Base-by-base conservation (phyloP, 1,140 invertebrate genomes). In the Lerema accius region DNA sequence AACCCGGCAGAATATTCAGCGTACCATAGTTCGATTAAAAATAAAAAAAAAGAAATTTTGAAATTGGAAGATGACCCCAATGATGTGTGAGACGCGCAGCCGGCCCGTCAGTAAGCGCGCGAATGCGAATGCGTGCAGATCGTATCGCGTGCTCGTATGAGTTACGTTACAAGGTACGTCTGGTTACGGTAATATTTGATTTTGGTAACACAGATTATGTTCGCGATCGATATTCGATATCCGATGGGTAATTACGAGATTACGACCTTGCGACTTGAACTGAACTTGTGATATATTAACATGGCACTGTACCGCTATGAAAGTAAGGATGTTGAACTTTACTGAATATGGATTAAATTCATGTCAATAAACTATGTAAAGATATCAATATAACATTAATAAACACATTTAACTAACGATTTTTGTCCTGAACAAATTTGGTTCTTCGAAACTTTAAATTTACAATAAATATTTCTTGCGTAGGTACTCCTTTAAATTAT, bases 111-210 rank as follows among this genome's bases (percentile, higher is more conserved):
- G 79, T 68, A 70, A 73, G 68, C 70, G 71, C 62, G 65, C 71
- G 80, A 82, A 80, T 85, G 82, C 80, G 75, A 72, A 69, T 63
- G 69, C 59, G 45, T 26, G 46, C 59, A 55, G 65, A 70, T 70
- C 45, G 61, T 61, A 60, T 69, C 61, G 67, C 65, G 62, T 66
- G 64, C 53, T 46, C 72, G 63, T 64, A 53, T 67, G 69, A 65
- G 65, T 53, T 65, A 70, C 58, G 69, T 83, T 80, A 77, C 75
- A 64, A 72, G 46, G 50, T 58, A 56, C 59, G 63, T 1, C 4
- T 72, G 62, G 68, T 85, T 85, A 82, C 80, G 74, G 82, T 85
- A 82, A 85, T 85, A 76, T 84, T 83, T 79, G 74, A 65, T 69
- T 78, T 83, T 71, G 65, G 76, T 75, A 77, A 79, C 68, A 63